These are phyloP conservation scores for Rhynchomys soricoides DNA, from an alignment of 2,113 vertebrate species.

Conservation along the genomic window DNA sequence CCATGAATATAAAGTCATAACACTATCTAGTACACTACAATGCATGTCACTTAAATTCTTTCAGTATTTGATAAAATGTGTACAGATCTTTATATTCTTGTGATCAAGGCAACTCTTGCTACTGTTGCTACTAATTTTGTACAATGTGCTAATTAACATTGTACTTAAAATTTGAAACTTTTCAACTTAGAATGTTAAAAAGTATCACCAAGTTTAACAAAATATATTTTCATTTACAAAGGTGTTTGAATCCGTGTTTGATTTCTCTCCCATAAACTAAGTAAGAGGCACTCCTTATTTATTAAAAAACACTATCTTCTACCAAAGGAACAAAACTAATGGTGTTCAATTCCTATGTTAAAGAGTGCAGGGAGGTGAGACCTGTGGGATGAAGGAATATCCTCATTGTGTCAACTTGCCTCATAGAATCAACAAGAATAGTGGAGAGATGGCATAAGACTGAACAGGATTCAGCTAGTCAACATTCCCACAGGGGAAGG, in stretches of 20 bases:
- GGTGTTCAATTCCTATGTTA: neutral
- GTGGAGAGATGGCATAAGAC: neutral
- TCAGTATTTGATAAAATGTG: neutral
- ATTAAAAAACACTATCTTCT: neutral
- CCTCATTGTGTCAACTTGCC: neutral
- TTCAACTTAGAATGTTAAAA: neutral
- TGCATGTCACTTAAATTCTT: neutral
- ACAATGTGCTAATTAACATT: neutral
- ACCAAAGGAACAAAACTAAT: neutral
- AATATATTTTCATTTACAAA: conserved; percentile 1
- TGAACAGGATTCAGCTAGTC: neutral
- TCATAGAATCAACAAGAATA: neutral
- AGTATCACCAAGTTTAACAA: neutral
- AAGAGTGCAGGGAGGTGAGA: neutral
- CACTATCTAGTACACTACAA: neutral
- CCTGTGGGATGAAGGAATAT: neutral
- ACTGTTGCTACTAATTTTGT: neutral
- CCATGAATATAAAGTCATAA: neutral
- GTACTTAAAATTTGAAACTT: neutral
- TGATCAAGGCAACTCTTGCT: neutral
- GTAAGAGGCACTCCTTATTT: neutral
- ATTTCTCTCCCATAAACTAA: neutral
- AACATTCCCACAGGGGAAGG: neutral
- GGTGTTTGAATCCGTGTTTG: neutral
- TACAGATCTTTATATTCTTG: neutral